Evolutionary conservation across 2,797 vertebrate species (phyloP).

Genomic region (Leptatherina wallacei): DNA sequence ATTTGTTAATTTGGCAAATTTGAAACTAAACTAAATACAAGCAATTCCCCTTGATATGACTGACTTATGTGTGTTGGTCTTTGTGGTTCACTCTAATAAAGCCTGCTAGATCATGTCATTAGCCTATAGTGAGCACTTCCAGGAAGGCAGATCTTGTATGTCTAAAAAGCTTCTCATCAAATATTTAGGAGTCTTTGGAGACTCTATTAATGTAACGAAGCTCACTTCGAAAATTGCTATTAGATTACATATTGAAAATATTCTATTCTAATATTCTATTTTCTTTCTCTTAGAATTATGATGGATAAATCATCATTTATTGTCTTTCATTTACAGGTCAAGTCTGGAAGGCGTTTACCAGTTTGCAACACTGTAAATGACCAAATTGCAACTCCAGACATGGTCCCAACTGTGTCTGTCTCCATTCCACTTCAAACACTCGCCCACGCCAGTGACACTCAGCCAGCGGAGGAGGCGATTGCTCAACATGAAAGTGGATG

Average conservation of each 20-base stretch:
- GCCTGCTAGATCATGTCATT: slow-evolving; percentile 34
- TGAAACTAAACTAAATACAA: too few species aligned
- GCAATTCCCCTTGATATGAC: slow-evolving; percentile 23
- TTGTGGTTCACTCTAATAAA: slow-evolving; percentile 33
- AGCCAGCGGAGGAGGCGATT: slow-evolving; percentile 58
- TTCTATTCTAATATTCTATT: too few species aligned
- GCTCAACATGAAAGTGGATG: slow-evolving; percentile 73
- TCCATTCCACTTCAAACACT: slow-evolving; percentile 75
- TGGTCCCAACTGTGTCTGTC: slow-evolving; percentile 73
- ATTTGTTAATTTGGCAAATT: not conserved
- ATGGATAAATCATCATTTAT: not conserved
- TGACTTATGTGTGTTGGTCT: slow-evolving; percentile 23
- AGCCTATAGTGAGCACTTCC: slow-evolving; percentile 55
- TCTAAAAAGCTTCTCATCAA: slow-evolving; percentile 69
- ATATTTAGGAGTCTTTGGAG: slow-evolving; percentile 66
- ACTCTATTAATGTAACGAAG: slow-evolving; percentile 32
- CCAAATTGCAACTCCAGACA: slow-evolving; percentile 58
- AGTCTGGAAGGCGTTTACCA: slow-evolving; percentile 52
- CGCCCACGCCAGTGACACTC: slow-evolving; percentile 58
- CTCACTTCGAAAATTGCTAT: slow-evolving; percentile 31
- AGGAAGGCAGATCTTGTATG: slow-evolving; percentile 54
- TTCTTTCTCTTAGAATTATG: too few species aligned
- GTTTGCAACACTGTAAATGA: slow-evolving; percentile 59
- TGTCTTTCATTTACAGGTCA: slow-evolving; percentile 56
- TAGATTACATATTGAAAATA: too few species aligned